Percentiles rank a stretch among this genome's conserved stretches.
Evolutionary conservation across 2,113 vertebrate genomes (phyloP).

Genomic region (Istiophorus platypterus): DNA sequence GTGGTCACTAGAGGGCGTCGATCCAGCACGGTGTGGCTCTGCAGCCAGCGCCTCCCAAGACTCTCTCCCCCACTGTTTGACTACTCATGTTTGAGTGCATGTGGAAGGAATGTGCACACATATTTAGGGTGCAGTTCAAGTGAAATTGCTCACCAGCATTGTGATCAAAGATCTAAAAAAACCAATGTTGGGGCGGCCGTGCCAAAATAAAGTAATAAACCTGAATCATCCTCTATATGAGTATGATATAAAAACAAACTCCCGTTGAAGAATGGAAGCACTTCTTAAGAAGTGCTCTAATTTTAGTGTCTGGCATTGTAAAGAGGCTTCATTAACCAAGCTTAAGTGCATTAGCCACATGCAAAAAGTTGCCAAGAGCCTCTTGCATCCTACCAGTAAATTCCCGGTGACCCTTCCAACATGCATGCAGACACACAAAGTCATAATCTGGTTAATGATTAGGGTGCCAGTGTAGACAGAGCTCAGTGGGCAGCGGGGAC

Average conservation of each 20-base stretch:
- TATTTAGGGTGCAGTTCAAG: slow-evolving; percentile 44
- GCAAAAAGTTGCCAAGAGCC: slow-evolving; percentile 4
- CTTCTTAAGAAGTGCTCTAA: slow-evolving; percentile 1
- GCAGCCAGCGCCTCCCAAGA: slow-evolving; percentile 54
- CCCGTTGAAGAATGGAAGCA: background rate
- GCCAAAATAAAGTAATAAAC: slow-evolving; percentile 14
- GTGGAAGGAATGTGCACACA: slow-evolving; percentile 65
- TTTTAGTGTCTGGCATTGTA: background rate
- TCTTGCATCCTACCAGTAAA: slow-evolving; percentile 24
- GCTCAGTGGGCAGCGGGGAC: slow-evolving; percentile 80
- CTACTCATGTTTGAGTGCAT: slow-evolving; percentile 63
- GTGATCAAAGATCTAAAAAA: slow-evolving; percentile 42
- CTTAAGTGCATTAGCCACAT: slow-evolving; percentile 4
- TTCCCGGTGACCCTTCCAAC: slow-evolving; percentile 35
- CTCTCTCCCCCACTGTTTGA: slow-evolving; percentile 41
- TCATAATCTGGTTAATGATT: slow-evolving; percentile 76
- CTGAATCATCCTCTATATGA: slow-evolving; percentile 15
- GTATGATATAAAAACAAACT: background rate
- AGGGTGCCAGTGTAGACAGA: slow-evolving; percentile 64
- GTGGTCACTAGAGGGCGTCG: slow-evolving; percentile 83
- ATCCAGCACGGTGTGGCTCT: slow-evolving; percentile 69
- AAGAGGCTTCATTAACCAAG: slow-evolving; percentile 14
- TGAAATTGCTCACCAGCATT: slow-evolving; percentile 51
- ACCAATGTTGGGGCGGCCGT: background rate
- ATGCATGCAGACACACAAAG: slow-evolving; percentile 40